phyloP scores from a whole-genome alignment of 37 sponge, comb jelly and placozoan species.

The Petrosia ficiformis region DNA sequence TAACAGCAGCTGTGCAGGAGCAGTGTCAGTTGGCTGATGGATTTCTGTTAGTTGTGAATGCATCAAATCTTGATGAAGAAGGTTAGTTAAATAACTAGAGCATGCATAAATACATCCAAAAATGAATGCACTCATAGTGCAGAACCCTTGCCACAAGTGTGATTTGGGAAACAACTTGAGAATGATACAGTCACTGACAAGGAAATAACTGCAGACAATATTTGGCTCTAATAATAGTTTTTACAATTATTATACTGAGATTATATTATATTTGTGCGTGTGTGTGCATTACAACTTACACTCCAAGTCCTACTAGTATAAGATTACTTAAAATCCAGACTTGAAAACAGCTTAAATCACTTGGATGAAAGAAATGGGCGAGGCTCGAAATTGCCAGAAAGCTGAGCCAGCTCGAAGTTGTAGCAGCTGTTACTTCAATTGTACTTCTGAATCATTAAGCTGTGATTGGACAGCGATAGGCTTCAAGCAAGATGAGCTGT shows the following conservation, averaged over 20 bases:
- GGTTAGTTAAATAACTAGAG: constrained; percentile 8
- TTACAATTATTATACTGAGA: too few relatives aligned
- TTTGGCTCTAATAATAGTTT: too few relatives aligned
- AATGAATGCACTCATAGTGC: too few relatives aligned
- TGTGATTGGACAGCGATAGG: background rate
- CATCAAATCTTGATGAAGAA: constrained; percentile 5
- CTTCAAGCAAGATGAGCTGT: background rate
- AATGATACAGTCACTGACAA: too few relatives aligned
- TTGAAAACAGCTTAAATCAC: background rate
- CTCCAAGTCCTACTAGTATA: too few relatives aligned
- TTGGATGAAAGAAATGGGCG: background rate
- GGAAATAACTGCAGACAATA: too few relatives aligned
- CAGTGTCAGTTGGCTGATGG: constrained; percentile 34
- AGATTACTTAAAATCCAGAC: background rate
- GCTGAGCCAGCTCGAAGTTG: background rate
- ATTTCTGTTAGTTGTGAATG: constrained; percentile 23
- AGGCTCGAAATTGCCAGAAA: background rate
- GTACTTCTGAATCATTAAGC: constrained; percentile 10
- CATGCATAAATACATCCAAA: too few relatives aligned
- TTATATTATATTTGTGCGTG: too few relatives aligned
- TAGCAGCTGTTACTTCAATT: too few relatives aligned
- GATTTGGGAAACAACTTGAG: too few relatives aligned
- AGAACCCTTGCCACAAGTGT: too few relatives aligned
- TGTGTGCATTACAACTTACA: too few relatives aligned
- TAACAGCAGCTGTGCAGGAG: constrained; percentile 37